phyloP scores from a whole-genome alignment of 2,888 invertebrate species.

The Drosophila acutilabella region DNA sequence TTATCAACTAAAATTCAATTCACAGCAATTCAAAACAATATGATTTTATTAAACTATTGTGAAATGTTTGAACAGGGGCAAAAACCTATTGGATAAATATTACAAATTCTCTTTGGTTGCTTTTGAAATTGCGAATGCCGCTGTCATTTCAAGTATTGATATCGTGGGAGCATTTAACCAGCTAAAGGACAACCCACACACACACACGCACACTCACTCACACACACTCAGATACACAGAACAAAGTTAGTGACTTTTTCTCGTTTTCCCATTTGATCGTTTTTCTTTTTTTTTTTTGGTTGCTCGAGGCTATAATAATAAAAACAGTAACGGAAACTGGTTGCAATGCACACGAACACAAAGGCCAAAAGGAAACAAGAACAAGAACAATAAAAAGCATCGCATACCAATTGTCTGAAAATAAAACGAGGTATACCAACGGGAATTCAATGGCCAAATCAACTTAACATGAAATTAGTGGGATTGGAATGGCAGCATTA shows the following conservation, averaged over 20 bases:
- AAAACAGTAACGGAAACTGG: slow-evolving; percentile 71
- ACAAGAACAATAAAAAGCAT: slow-evolving; percentile 64
- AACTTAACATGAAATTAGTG: slow-evolving; percentile 62
- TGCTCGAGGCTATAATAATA: slow-evolving; percentile 70
- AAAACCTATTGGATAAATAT: slow-evolving; percentile 9
- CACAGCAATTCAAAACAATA: slow-evolving; percentile 13
- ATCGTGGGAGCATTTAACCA: slow-evolving; percentile 72
- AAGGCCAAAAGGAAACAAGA: slow-evolving; percentile 35
- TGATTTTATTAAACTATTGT: slow-evolving; percentile 13
- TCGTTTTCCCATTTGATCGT: slow-evolving; percentile 27
- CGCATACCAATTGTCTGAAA: slow-evolving; percentile 67
- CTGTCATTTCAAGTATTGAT: slow-evolving; percentile 70
- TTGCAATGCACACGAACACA: slow-evolving; percentile 67
- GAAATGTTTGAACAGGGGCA: slow-evolving; percentile 10
- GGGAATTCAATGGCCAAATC: slow-evolving; percentile 38
- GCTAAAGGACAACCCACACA: slow-evolving; percentile 39
- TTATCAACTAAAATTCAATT: slow-evolving; percentile 33
- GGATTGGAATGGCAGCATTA: slow-evolving; percentile 31
- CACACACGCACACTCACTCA: slow-evolving; percentile 13
- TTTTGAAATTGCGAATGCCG: slow-evolving; percentile 39
- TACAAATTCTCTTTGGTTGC: slow-evolving; percentile 15
- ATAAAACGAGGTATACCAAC: slow-evolving; percentile 31
- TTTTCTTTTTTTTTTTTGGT: slow-evolving; percentile 36
- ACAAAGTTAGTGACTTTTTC: slow-evolving; percentile 56
- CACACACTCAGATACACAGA: not conserved